Conservation (phyloP, 1,140 invertebrate genomes). For the Zaprionus lachaisei region DNA sequence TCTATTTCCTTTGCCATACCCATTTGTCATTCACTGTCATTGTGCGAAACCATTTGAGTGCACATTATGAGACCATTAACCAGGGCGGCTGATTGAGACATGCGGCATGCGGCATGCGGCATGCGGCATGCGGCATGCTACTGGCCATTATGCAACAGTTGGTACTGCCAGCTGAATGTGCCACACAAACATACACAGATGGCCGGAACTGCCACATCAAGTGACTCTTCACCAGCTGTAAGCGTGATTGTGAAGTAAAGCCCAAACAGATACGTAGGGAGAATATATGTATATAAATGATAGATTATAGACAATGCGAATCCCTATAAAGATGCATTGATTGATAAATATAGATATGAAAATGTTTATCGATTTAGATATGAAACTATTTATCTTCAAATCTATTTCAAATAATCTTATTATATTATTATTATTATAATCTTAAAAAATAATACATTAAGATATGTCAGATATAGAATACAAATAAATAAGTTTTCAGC, state of each 20-base stretch:
- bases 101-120: constrained; percentile 21
- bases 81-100: constrained; percentile 26
- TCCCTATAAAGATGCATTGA: too few relatives aligned
- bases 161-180: background rate
- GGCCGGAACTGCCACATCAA: background rate
- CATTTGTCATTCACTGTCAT: constrained; percentile 8
- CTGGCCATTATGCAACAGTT: constrained; percentile 37
- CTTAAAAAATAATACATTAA: too few relatives aligned
- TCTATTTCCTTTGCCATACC: background rate
- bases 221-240: background rate
- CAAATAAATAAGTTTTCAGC: too few relatives aligned
- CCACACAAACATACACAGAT: background rate
- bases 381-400: too few relatives aligned
- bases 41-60: constrained; percentile 28
- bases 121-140: background rate
- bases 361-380: too few relatives aligned
- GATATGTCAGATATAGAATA: too few relatives aligned
- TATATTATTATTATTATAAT: too few relatives aligned
- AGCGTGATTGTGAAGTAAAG: background rate
- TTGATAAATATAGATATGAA: too few relatives aligned
- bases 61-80: constrained; percentile 32
- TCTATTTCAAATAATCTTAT: too few relatives aligned
- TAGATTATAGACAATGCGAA: background rate
- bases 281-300: background rate
- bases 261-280: background rate